Base-by-base conservation (phyloP, 2,888 invertebrate genomes). In the Xestoiulus laeticollis region DNA sequence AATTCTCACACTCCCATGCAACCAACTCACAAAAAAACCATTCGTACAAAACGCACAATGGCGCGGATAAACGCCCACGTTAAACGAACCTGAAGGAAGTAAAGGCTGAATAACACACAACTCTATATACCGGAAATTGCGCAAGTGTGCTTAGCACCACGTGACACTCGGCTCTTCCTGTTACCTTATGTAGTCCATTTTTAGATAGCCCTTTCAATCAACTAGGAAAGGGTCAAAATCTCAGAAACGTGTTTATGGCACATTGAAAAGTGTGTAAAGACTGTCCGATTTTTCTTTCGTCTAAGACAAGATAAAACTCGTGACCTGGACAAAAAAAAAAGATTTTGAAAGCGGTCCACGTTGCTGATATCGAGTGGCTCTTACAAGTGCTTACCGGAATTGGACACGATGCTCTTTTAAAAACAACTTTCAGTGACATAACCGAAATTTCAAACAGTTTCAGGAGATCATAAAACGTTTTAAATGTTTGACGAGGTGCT, bases 1-100 rank as follows among this genome's bases (percentile, higher is more conserved):
- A 68, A 68, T 68, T 68, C 26, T 68, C 68, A 68, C 68, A 22
- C 68, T n/a, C 26, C 68, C 68, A 22, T 22, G 68, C 68, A 68
- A n/a, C 26, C 1, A 4, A 1, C 68, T 8, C 68, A 68, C 68
- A 68, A 68, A n/a, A n/a, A 59, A 59, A 4, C n/a, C 6, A 48
- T 48, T 48, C 5, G 59, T 2, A n/a, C 59, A 59, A 59, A 59
- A 16, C 19, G 5, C n/a, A 59, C 26, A 68, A 68, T 68, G 26
- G 68, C 26, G 26, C 8, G 26, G 68, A 26, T 68, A 68, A 68
- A 68, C 68, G 68, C 68, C 68, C 26, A 26, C 26, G 68, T 26
- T 68, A n/a, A 5, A 68, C 68, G 5, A 68, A 68, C 22, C 68
- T 68, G 68, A 10, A 26, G 68, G 68, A 68, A 26, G 68, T 68